Conservation (phyloP, 2,888 invertebrate species). For the Rosalia funebris region DNA sequence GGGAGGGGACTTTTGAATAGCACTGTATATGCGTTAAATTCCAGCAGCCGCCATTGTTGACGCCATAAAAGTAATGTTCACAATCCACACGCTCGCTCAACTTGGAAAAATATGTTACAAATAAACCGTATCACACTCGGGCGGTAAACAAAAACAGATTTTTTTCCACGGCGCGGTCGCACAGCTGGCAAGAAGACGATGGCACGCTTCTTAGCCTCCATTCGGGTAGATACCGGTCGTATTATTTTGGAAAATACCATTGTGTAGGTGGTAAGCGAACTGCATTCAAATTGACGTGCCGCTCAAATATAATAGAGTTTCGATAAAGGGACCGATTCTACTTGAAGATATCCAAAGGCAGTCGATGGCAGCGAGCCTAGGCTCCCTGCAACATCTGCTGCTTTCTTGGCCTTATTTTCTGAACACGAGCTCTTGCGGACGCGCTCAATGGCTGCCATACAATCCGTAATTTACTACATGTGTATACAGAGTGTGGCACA, state of each 20-base stretch:
- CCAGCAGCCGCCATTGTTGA: too few relatives aligned
- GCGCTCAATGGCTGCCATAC: background rate
- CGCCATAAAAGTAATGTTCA: too few relatives aligned
- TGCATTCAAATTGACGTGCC: constrained; percentile 10
- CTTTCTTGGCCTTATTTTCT: background rate
- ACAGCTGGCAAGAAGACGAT: constrained; percentile 33
- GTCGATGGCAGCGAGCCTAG: constrained; percentile 16
- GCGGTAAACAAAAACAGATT: constrained; percentile 7
- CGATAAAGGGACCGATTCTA: constrained; percentile 34
- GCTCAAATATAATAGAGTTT: constrained; percentile 24
- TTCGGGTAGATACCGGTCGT: constrained; percentile 31
- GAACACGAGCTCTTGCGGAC: background rate
- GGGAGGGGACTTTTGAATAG: too few relatives aligned
- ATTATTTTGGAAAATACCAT: constrained; percentile 29
- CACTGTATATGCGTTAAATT: too few relatives aligned
- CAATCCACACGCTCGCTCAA: too few relatives aligned
- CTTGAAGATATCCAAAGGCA: constrained; percentile 27
- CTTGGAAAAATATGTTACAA: background rate
- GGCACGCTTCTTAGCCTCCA: constrained; percentile 35
- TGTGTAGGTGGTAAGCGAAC: constrained; percentile 20
- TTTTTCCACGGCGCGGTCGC: constrained; percentile 9
- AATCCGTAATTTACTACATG: background rate
- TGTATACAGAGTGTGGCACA: background rate
- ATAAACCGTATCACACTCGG: background rate
- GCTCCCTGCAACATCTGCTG: constrained; percentile 3